phyloP scores from a whole-genome alignment of 2,113 vertebrate species.

The Macquaria australasica region DNA sequence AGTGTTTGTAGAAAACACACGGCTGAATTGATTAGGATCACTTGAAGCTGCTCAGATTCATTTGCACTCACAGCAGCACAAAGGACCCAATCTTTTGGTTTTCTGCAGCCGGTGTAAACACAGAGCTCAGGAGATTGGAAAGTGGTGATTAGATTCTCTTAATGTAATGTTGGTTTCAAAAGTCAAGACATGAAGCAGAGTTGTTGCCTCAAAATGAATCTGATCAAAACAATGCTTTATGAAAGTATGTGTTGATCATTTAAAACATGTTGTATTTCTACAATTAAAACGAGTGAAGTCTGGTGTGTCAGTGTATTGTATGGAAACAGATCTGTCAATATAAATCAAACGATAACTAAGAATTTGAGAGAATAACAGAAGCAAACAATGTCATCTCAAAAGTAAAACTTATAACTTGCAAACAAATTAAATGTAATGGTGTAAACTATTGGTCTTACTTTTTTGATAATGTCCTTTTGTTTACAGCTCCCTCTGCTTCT shows the following conservation, averaged over 20 bases:
- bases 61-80: conserved; percentile 25
- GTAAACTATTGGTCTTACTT: too few species aligned
- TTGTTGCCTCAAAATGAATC: neutral
- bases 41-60: conserved; percentile 32
- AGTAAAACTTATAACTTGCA: too few species aligned
- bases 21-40: conserved; percentile 38
- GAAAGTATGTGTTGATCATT: neutral
- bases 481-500: too few species aligned
- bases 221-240: neutral
- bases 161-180: conserved; percentile 38
- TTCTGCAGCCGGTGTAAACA: neutral
- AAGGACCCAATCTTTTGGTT: neutral
- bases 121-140: conserved; percentile 23
- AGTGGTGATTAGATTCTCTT: conserved; percentile 41
- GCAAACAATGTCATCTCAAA: too few species aligned
- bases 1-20: conserved; percentile 2
- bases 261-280: neutral
- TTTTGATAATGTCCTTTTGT: too few species aligned
- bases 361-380: too few species aligned
- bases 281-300: neutral
- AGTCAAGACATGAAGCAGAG: conserved; percentile 32
- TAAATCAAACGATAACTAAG: too few species aligned
- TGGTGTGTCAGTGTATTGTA: neutral
- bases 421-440: too few species aligned
- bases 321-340: too few species aligned